A percentile compares a stretch with the other conserved stretches of the same genome.
Evolutionary conservation across 2,888 invertebrate genomes (phyloP).

Genomic region (Epinotia demarniana): DNA sequence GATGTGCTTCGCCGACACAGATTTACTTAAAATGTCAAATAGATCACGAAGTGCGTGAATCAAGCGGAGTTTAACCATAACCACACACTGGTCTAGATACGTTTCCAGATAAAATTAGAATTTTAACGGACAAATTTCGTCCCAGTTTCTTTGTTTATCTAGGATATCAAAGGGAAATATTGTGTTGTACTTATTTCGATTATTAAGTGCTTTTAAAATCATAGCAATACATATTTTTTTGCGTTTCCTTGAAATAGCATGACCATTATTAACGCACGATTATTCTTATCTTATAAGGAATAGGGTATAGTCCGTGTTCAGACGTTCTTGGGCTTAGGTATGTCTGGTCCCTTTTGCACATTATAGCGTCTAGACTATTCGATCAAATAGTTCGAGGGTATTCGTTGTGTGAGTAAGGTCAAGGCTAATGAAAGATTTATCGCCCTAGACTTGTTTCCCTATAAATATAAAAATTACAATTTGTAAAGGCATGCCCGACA

Average conservation of each 20-base stretch:
- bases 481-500: not conserved
- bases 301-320: not conserved
- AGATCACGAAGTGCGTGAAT: conserved; percentile 5
- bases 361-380: conserved; percentile 27
- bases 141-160: no score
- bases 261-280: no score
- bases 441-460: not conserved
- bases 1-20: conserved; percentile 7
- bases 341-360: not conserved
- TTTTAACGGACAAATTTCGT: no score
- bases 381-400: conserved; percentile 30
- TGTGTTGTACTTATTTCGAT: no score
- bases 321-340: not conserved
- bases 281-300: no score
- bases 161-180: no score
- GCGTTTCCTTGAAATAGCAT: no score
- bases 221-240: no score
- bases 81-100: not conserved
- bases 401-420: conserved; percentile 14
- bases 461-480: not conserved
- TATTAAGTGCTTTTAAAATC: no score
- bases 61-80: conserved; percentile 6
- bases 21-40: conserved; percentile 15
- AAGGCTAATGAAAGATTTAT: conserved; percentile 19
- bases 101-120: no score